Evolutionary conservation across 1,140 invertebrate species (phyloP), one percentile per base, ranked within the genome.

Genomic region (Metopolophium dirhodum): DNA sequence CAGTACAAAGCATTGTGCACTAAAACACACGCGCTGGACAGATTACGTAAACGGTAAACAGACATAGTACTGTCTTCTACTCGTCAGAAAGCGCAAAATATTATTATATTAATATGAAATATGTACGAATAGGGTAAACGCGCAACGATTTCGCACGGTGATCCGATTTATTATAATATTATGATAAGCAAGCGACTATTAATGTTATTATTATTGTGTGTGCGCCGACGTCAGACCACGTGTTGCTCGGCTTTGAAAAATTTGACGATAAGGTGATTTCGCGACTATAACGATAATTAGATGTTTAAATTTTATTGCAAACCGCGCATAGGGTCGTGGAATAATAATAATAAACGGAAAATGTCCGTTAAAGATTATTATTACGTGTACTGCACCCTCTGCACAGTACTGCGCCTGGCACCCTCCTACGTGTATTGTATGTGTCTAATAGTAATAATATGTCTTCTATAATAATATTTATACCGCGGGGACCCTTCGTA

Each of bases 301-400:
- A 86, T 45, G 83, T 86, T 86, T 86, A 41, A 86, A 86, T 86
- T 86, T 30, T 86, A 86, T 86, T 86, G 41, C 41, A 26, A 86
- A 11, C 9, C 26, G 26, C 9, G 41, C 11, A 4, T 9, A 30
- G 83, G 22, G 85, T 41, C 30, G 41, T 23, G 18, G 14, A 37
- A 85, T 23, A 87, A 47, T n/a, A 87, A 49, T 86, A 30, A 86
- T 87, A 26, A 49, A 49, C 30, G 47, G 47, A 47, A 87, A 87
- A 87, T n/a, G 85, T 87, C 86, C 86, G 86, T 87, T 87, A 87
- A 87, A 87, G 86, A 87, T 87, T 87, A 87, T 49, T 87, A 49
- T 87, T 45, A 47, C 7, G n/a, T n/a, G 30, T 18, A 49, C 45
- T n/a, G 9, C 41, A 41, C 41, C 41, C 41, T 41, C 41, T 41